Evolutionary conservation across 2,888 invertebrate species (phyloP), one percentile per base, ranked within the genome.

Genomic region (Aporophyla lueneburgensis): DNA sequence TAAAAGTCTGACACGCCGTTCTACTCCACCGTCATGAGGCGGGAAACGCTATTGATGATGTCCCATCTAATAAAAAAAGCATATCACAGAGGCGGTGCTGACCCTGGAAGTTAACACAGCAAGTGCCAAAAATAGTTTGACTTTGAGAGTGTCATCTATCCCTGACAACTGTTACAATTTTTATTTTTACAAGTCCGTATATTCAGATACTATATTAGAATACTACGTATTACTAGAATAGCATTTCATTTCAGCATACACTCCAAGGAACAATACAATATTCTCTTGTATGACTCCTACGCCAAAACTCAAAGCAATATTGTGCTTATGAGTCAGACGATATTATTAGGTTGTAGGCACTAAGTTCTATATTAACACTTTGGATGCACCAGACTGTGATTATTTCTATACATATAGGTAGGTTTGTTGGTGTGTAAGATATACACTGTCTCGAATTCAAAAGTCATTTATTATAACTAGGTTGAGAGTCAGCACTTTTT

Each of bases 301-400:
- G 12, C 5, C 21, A 16, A 16, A 59, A 40, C 46, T 73, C 19
- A 40, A 27, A 46, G 78, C 78, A 78, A 78, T 78, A 46, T 49
- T 53, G 7, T 49, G 51, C 19, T n/a, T 27, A 19, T 3, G 16
- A 14, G 33, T 19, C 24, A 62, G 27, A n/a, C 5, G 40, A 16
- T 54, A 61, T 76, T 49, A 27, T 53, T 46, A n/a, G 2, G 1
- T 0, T 4, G 27, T 33, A 79, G 72, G 33, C 3, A 14, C 54
- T 2, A 2, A n/a, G 5, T 19, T 43, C 5, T 21, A 14, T 24
- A 53, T 21, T 53, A 59, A 2, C 21, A 43, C 12, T 9, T 9
- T 9, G 40, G 5, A 73, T 4, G 24, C n/a, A 46, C 43, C 53
- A 43, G 27, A 74, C 74, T 53, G n/a, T 74, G 1, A 33, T 49